These are phyloP conservation scores for Drosophila trichaetosa DNA, from an alignment of 2,888 invertebrate genomes.

Conservation along the genomic window DNA sequence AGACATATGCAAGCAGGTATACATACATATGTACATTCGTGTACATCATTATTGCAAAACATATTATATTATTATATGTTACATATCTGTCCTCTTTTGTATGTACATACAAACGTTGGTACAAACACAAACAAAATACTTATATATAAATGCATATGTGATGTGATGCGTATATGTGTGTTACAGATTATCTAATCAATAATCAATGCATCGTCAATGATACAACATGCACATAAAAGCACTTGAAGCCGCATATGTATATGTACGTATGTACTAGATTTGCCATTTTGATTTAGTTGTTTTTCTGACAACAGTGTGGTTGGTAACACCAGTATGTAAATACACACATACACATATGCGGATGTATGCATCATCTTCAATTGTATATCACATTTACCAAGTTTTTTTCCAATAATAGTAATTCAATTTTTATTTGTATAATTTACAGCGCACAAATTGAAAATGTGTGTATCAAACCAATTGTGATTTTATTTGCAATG, in stretches of 20 bases:
- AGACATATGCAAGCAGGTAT: conserved; percentile 1
- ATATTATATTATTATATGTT: no score
- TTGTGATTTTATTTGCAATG: conserved; percentile 82
- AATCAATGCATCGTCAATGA: not conserved
- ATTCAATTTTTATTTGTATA: conserved; percentile 72
- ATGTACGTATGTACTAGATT: not conserved
- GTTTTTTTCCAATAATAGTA: conserved; percentile 63
- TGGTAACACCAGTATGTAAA: not conserved
- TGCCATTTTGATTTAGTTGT: conserved; percentile 1
- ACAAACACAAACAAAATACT: conserved; percentile 13
- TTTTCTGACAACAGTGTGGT: not conserved
- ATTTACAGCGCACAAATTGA: conserved; percentile 79
- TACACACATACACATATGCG: not conserved
- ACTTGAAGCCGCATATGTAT: not conserved
- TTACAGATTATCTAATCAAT: conserved; percentile 14
- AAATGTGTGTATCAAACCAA: conserved; percentile 73
- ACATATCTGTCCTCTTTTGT: conserved; percentile 4
- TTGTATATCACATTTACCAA: conserved; percentile 34
- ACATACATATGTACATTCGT: not conserved
- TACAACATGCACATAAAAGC: not conserved
- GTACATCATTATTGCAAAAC: conserved; percentile 17
- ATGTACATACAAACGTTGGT: conserved; percentile 4
- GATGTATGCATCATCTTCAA: conserved; percentile 20
- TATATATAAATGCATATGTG: not conserved
- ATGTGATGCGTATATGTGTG: not conserved